These are phyloP conservation scores for Brachypalpus laphriformis DNA, from an alignment of 2,888 invertebrate genomes.

Conservation along the genomic window DNA sequence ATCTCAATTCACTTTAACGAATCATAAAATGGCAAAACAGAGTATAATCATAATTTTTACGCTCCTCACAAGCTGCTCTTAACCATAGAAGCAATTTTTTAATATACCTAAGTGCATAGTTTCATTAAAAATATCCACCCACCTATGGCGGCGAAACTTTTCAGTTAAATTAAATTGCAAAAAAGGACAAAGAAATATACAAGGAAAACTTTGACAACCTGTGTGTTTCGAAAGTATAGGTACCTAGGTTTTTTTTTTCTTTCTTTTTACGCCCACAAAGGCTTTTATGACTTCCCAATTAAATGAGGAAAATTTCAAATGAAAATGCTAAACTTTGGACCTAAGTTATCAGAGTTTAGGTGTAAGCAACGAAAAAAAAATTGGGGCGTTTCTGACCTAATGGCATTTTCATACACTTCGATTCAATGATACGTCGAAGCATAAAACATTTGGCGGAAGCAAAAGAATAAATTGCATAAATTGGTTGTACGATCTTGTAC, in stretches of 20 bases:
- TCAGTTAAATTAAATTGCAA: constrained; percentile 33
- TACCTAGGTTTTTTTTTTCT: not conserved
- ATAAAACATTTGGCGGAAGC: too few relatives aligned
- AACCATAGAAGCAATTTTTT: constrained; percentile 8
- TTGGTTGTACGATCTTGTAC: too few relatives aligned
- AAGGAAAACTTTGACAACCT: not conserved
- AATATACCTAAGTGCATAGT: constrained; percentile 36
- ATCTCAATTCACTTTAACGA: not conserved
- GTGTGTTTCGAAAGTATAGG: not conserved
- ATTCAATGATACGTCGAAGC: too few relatives aligned
- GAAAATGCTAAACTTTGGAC: not conserved
- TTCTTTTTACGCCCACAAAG: not conserved
- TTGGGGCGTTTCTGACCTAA: too few relatives aligned
- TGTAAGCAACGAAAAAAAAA: not conserved
- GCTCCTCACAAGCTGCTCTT: not conserved
- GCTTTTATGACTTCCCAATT: not conserved
- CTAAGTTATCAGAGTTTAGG: not conserved
- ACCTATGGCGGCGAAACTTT: constrained; percentile 22
- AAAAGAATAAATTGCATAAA: too few relatives aligned
- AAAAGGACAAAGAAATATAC: not conserved
- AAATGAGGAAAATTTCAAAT: not conserved
- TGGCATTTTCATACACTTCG: too few relatives aligned
- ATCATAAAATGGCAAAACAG: constrained; percentile 7
- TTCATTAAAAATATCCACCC: constrained; percentile 25
- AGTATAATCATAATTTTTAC: not conserved